Percentiles rank a stretch among this genome's conserved stretches.
These are phyloP conservation scores for Drosophila paulistorum DNA, from an alignment of 1,140 invertebrate genomes.

Conservation along the genomic window DNA sequence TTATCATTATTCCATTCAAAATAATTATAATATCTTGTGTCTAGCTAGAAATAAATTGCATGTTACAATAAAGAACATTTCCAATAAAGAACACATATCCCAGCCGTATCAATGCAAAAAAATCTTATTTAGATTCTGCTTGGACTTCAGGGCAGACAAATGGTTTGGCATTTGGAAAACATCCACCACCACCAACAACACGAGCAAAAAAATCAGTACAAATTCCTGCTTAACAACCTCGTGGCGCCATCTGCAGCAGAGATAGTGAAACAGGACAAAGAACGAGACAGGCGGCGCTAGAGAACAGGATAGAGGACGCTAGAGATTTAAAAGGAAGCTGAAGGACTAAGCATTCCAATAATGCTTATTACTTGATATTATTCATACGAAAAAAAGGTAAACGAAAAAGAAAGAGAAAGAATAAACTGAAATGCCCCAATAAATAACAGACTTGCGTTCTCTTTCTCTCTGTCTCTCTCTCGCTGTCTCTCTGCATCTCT, in stretches of 20 bases:
- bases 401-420: not conserved
- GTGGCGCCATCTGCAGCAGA: constrained; percentile 60
- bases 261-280: constrained; percentile 27
- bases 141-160: not conserved
- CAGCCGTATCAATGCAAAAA: not conserved
- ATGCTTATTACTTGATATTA: constrained; percentile 5
- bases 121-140: not conserved
- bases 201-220: not conserved
- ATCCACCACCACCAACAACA: not conserved
- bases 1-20: too few species aligned
- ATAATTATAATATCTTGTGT: too few species aligned
- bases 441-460: constrained; percentile 17
- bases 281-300: constrained; percentile 23
- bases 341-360: not conserved
- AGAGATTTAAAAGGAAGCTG: not conserved
- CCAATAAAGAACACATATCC: not conserved
- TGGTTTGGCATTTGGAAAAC: not conserved
- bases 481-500: not conserved
- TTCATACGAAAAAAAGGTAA: not conserved
- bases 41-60: too few species aligned
- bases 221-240: not conserved
- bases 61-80: not conserved
- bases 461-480: not conserved
- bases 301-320: constrained; percentile 1
- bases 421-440: constrained; percentile 22